Evolutionary conservation across 2,888 invertebrate species (phyloP).

Genomic region (Eremobia ochroleuca): DNA sequence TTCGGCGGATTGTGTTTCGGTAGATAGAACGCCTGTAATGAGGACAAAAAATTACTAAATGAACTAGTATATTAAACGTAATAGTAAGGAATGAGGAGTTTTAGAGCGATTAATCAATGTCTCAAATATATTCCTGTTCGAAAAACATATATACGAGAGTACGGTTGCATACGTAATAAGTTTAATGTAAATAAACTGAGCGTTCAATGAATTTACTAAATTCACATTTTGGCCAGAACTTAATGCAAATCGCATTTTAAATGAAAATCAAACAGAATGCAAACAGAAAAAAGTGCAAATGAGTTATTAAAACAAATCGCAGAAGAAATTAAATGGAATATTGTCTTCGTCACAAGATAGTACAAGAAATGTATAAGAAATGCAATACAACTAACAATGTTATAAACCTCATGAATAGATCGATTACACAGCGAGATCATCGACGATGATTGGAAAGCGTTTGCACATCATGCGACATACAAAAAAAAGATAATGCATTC

Average conservation of each 20-base stretch:
- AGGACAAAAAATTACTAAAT: neutral
- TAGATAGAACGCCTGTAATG: slow-evolving; percentile 6
- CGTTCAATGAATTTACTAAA: neutral
- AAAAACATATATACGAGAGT: slow-evolving; percentile 9
- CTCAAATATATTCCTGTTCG: slow-evolving; percentile 4
- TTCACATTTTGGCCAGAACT: neutral
- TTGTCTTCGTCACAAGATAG: slow-evolving; percentile 43
- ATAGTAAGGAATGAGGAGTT: slow-evolving; percentile 25
- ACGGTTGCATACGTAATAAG: slow-evolving; percentile 16
- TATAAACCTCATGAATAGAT: slow-evolving; percentile 74
- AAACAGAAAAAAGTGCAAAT: slow-evolving; percentile 18
- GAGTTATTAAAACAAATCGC: slow-evolving; percentile 22
- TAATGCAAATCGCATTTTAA: slow-evolving; percentile 12
- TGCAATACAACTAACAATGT: slow-evolving; percentile 43
- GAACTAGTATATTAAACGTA: slow-evolving; percentile 2
- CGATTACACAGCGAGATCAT: slow-evolving; percentile 74
- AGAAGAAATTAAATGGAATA: slow-evolving; percentile 42
- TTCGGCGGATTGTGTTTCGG: neutral
- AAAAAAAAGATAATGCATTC: slow-evolving; percentile 71
- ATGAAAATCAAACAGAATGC: slow-evolving; percentile 39
- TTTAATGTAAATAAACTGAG: neutral
- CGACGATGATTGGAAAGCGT: slow-evolving; percentile 76
- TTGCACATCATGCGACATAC: slow-evolving; percentile 49
- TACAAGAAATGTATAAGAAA: no score
- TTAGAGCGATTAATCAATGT: slow-evolving; percentile 40